Evolutionary conservation across 2,797 vertebrate genomes (phyloP).

Genomic region (Amblyraja radiata): DNA sequence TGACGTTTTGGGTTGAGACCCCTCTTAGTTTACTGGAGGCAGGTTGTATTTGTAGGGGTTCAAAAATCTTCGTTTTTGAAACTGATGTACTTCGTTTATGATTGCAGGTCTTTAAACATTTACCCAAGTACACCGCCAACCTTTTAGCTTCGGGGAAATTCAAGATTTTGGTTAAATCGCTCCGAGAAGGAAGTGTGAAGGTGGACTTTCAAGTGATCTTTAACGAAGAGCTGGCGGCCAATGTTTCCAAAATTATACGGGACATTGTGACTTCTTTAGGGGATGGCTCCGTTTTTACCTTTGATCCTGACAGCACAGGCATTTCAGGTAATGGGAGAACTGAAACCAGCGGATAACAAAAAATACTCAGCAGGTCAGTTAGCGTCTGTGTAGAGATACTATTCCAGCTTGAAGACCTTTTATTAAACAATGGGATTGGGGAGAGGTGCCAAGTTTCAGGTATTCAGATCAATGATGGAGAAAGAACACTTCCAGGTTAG

Average conservation of each 20-base stretch:
- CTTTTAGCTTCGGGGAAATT: constrained; percentile 58
- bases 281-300: constrained; percentile 54
- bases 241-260: constrained; percentile 49
- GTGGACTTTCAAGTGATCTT: constrained; percentile 61
- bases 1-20: too few species aligned
- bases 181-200: constrained; percentile 63
- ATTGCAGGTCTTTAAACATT: constrained; percentile 41
- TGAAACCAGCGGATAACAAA: too few species aligned
- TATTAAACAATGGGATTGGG: too few species aligned
- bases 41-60: neutral
- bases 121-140: constrained; percentile 50
- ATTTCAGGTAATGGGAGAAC: constrained; percentile 51
- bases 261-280: constrained; percentile 56
- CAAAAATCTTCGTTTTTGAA: neutral
- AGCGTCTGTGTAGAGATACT: too few species aligned
- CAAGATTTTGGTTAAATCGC: constrained; percentile 54
- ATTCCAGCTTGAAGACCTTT: too few species aligned
- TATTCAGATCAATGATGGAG: too few species aligned
- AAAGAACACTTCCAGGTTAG: too few species aligned
- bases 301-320: constrained; percentile 53
- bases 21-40: too few species aligned
- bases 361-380: too few species aligned
- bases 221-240: constrained; percentile 43
- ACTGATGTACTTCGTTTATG: neutral
- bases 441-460: too few species aligned